Base-by-base conservation (phyloP, 2,888 invertebrate genomes). In the Melipona bicolor region DNA sequence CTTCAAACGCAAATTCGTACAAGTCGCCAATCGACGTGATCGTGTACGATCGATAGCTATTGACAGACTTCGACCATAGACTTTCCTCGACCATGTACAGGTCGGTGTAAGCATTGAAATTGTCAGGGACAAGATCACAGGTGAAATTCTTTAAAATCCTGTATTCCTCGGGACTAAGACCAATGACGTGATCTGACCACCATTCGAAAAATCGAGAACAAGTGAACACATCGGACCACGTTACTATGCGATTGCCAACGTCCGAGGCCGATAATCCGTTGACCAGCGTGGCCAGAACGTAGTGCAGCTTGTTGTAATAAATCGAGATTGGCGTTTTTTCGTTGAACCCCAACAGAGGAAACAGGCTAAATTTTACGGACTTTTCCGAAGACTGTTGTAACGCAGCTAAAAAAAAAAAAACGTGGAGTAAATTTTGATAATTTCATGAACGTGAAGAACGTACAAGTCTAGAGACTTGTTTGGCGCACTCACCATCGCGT, bases 101-200 rank as follows among this genome's bases (percentile, higher is more conserved):
- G 67, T 93, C 91, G 32, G 89, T 90, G 69, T 89, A 93, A 0
- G 81, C 89, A 49, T 94, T 93, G 64, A 94, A 93, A 56, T 92
- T 88, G 1, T 91, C 90, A 0, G 91, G 90, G 74, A 90, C 91
- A 24, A 81, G 81, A 49, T 92, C 89, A 64, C 94, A 94, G 1
- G 88, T 91, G 52, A 91, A 91, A 76, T 92, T 92, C 81, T 92
- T 90, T 15, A 94, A 64, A 0, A 32, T 90, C 19, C 64, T 73
- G 64, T 90, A 93, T 43, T 94, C 93, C 2, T 91, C 88, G 1
- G 13, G 50, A 0, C 84, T 91, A 9, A 94, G 56, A 5, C 92
- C 92, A 0, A 89, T 72, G 49, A 86, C 82, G 24, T 85, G 88
- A 15, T 91, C 84, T 1, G 81, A 79, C 62, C 92, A 91, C 92